A percentile compares a stretch with the other conserved stretches of the same genome.
Evolutionary conservation across 1,140 invertebrate species (phyloP).

Genomic region (Ylistrum balloti): DNA sequence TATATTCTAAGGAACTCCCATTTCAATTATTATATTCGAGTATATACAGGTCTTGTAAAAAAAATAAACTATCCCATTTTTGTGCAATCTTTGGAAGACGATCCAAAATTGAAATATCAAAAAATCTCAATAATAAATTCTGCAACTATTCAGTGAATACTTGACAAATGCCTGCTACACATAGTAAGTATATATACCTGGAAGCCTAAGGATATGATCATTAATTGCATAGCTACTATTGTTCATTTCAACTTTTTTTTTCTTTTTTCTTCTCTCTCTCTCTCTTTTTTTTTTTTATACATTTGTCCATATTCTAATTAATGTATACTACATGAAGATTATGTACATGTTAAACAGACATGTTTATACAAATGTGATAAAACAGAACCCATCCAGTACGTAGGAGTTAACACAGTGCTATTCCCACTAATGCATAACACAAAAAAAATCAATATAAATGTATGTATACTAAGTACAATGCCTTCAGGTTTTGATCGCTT

Average conservation of each 20-base stretch:
- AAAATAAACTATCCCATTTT: conserved; percentile 30
- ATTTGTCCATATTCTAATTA: neutral
- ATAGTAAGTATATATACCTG: neutral
- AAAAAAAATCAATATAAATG: neutral
- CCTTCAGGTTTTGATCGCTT: neutral
- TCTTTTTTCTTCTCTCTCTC: neutral
- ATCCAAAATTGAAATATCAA: conserved; percentile 37
- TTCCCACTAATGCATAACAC: conserved; percentile 19
- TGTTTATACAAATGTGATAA: neutral
- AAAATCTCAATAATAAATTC: conserved; percentile 33
- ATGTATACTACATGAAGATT: neutral
- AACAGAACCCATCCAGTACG: neutral
- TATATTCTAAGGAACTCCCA: conserved; percentile 38
- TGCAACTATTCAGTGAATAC: neutral
- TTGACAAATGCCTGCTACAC: conserved; percentile 23
- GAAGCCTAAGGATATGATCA: neutral
- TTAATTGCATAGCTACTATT: conserved; percentile 35
- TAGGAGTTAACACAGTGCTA: neutral
- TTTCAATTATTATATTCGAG: conserved; percentile 22
- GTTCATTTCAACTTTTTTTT: neutral
- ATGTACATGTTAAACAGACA: neutral
- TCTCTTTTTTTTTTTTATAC: neutral
- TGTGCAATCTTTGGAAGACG: conserved; percentile 33
- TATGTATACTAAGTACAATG: conserved; percentile 2
- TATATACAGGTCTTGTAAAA: conserved; percentile 40